Evolutionary conservation across 2,113 vertebrate species (phyloP), one percentile per base, ranked within the genome.

Genomic region (Syngnathus typhle): DNA sequence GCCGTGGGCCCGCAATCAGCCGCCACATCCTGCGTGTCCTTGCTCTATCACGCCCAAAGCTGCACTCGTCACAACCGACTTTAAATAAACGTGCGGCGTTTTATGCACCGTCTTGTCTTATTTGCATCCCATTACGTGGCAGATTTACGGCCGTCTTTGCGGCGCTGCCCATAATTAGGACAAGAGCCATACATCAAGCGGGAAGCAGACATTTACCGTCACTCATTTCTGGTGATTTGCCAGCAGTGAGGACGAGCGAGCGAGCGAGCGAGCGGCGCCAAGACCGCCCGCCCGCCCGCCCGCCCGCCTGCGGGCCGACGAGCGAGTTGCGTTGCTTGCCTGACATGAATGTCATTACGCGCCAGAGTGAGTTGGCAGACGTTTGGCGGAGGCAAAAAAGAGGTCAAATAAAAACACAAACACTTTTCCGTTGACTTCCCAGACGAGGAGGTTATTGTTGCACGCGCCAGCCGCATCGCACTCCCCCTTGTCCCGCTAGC

Each of bases 381-480:
- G 60, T 21, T 65, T 69, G 54, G 67, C 74, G 41, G 74, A 69
- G 73, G 68, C 41, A 68, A 77, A 71, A 56, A 4, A 59, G 27
- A 3, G 3, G 27, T 32, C 2, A 71, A 37, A 60, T 18, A 19
- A 36, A 59, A 37, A 37, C 13, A 18, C 16, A 8, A 38, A 6
- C 5, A 21, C 11, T 44, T 62, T 68, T 69, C 77, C 49, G 68
- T 78, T 68, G 82, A 81, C 76, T 75, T 32, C 32, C 39, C 44
- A 60, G 58, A 58, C 36, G 27, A 32, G 27, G 68, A 75, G 74
- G 69, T 72, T 54, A 78, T 71, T 23, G 15, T 47, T 47, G 15
- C 13, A 6, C 16, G 23, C 67, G 15, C 46, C 46, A 16, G 2
- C 19, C 47, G 18, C 18, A 8, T 47, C 49, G 3, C 49, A 4